Percentiles rank a stretch among this genome's conserved stretches.
Evolutionary conservation across 2,888 invertebrate genomes (phyloP).

Genomic region (Girardia tigrina): DNA sequence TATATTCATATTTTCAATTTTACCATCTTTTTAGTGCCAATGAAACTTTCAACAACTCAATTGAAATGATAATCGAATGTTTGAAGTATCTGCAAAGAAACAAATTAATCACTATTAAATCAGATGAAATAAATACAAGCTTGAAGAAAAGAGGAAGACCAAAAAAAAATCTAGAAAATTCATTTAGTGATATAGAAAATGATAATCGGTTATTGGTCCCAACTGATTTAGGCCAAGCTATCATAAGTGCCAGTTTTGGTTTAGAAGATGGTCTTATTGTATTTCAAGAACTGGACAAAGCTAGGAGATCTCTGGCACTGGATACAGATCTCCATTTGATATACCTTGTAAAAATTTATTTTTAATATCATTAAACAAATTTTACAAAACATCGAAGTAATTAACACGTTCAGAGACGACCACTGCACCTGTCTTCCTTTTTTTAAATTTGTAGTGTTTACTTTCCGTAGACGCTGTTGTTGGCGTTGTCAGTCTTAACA

Average conservation of each 20-base stretch:
- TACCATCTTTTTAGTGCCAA: no score
- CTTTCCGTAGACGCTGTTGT: no score
- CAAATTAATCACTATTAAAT: neutral
- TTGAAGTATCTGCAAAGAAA: neutral
- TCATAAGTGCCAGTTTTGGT: slow-evolving; percentile 77
- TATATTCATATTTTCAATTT: no score
- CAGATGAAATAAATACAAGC: no score
- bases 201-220: slow-evolving; percentile 47
- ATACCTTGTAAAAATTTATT: slow-evolving; percentile 60
- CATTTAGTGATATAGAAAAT: neutral
- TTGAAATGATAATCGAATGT: neutral
- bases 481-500: no score
- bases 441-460: no score
- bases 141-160: neutral
- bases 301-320: slow-evolving; percentile 73
- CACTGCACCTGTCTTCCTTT: no score
- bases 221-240: slow-evolving; percentile 76
- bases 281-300: slow-evolving; percentile 74
- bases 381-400: neutral
- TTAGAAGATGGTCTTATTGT: slow-evolving; percentile 79
- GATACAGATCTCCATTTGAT: slow-evolving; percentile 86
- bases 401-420: no score
- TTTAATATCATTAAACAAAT: neutral
- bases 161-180: neutral
- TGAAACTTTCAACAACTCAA: no score